These are phyloP conservation scores for Sphenodon punctatus DNA, from an alignment of 2,797 vertebrate genomes.

Conservation along the genomic window DNA sequence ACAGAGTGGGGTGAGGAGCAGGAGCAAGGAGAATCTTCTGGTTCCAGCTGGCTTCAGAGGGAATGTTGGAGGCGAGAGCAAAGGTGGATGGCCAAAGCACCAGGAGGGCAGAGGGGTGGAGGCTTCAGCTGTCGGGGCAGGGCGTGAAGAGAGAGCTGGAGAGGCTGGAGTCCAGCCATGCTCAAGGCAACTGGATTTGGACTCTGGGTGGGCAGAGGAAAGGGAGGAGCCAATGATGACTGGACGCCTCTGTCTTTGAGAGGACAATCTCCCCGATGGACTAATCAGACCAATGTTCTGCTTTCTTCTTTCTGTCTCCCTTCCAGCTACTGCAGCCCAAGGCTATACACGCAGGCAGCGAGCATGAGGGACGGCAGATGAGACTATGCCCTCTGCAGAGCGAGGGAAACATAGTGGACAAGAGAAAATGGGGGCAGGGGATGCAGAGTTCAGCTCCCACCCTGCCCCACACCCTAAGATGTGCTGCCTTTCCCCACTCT, in stretches of 20 bases:
- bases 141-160: no score
- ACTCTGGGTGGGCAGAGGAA: background rate
- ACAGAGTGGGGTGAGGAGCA: background rate
- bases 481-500: background rate
- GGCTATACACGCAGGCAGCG: constrained; percentile 12
- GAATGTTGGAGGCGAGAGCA: background rate
- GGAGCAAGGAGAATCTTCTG: no score
- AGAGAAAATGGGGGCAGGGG: background rate
- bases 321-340: constrained; percentile 38
- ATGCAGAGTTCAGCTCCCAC: background rate
- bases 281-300: no score
- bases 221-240: background rate
- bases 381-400: background rate
- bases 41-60: background rate
- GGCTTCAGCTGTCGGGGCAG: background rate
- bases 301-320: background rate
- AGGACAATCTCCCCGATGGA: no score
- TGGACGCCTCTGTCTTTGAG: no score
- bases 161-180: background rate
- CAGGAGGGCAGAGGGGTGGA: background rate
- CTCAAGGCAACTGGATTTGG: no score
- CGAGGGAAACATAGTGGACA: background rate
- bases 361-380: background rate
- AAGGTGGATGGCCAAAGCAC: background rate
- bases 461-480: background rate